Conservation (phyloP, 2,797 vertebrate genomes). For the Erithacus rubecula region DNA sequence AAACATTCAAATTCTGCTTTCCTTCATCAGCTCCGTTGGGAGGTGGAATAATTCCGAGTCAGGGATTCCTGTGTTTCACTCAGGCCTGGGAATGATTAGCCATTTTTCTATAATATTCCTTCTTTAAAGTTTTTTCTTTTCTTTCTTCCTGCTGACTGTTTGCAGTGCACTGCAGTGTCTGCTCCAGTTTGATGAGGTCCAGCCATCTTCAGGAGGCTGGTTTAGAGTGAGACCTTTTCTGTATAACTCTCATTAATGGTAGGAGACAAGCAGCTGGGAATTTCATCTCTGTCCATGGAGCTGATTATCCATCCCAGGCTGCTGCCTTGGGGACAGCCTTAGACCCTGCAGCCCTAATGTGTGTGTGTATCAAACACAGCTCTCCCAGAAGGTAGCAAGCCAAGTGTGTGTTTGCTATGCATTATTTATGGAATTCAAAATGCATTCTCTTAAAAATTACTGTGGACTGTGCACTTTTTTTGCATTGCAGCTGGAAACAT, state of each 20-base stretch:
- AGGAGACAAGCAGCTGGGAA: background rate
- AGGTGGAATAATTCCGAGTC: conserved; percentile 25
- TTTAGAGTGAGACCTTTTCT: background rate
- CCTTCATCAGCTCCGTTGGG: conserved; percentile 1
- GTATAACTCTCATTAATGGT: conserved; percentile 7
- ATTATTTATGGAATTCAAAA: conserved; percentile 65
- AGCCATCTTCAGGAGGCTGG: background rate
- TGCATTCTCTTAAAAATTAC: conserved; percentile 47
- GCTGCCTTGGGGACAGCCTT: conserved; percentile 25
- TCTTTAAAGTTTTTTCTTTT: background rate
- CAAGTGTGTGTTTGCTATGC: conserved; percentile 34
- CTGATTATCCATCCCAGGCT: conserved; percentile 48
- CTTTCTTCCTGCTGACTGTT: background rate
- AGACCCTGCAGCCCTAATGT: conserved; percentile 15
- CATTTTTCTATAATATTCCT: background rate
- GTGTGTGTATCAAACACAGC: background rate
- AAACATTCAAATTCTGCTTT: conserved; percentile 14
- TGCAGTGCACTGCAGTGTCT: background rate
- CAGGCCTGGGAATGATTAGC: background rate
- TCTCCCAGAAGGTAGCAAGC: conserved; percentile 40
- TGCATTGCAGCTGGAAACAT: background rate
- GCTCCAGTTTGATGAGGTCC: background rate
- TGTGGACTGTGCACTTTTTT: conserved; percentile 43
- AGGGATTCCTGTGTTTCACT: background rate
- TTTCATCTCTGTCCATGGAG: background rate